phyloP scores from a whole-genome alignment of 2,113 vertebrate species.

The Deroptyus accipitrinus region DNA sequence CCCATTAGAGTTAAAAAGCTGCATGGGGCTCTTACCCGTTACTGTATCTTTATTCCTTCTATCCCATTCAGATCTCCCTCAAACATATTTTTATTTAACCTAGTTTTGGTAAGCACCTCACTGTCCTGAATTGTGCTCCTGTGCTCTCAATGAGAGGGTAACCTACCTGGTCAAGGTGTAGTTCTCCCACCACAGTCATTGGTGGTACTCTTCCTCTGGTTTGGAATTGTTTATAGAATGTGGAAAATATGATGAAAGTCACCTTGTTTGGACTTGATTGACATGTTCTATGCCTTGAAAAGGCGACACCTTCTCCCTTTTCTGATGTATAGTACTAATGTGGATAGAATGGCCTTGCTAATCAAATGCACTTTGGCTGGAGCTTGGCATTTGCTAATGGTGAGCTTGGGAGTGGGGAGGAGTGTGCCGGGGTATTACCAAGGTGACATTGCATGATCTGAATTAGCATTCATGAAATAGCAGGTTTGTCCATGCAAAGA shows the following conservation, averaged over 20 bases:
- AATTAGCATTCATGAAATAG: not conserved
- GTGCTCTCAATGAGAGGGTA: not conserved
- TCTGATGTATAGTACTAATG: not conserved
- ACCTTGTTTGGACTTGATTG: not conserved
- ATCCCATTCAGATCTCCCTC: not conserved
- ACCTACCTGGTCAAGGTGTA: not conserved
- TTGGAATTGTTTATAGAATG: not conserved
- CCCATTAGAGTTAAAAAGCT: not conserved
- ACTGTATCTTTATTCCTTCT: not conserved
- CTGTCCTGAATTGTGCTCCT: not conserved
- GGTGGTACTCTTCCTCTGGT: not conserved
- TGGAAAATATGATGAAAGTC: not conserved
- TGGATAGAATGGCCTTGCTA: not conserved
- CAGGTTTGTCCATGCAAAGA: not conserved
- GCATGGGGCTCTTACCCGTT: not conserved
- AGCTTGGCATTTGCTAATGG: not conserved
- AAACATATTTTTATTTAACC: not conserved
- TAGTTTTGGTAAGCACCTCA: not conserved
- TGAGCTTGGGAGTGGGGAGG: not conserved
- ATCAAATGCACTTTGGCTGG: not conserved
- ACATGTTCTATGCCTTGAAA: not conserved
- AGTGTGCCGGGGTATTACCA: rapidly evolving
- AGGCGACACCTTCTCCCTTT: not conserved
- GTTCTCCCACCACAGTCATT: not conserved
- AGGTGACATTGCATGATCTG: not conserved